Base-by-base conservation (phyloP, 2,113 vertebrate species). In the Ciconia maguari region DNA sequence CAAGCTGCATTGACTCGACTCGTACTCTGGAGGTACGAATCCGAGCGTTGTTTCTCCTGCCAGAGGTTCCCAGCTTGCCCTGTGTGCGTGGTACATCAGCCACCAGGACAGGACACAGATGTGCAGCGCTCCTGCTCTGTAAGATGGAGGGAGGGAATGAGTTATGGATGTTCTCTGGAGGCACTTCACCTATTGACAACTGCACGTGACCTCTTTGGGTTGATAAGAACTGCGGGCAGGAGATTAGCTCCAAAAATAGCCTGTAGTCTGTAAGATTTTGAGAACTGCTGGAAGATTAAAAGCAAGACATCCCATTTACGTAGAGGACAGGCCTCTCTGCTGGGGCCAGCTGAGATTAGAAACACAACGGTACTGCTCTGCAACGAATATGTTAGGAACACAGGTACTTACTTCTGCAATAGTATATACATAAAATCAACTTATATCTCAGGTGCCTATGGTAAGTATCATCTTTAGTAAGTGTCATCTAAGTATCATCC, bases 101-200 rank as follows among this genome's bases (percentile, higher is more conserved):
- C 57, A 16, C 58, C 0, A 0, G 51, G 30, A 16, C 16, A 7
- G n/a, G 49, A 72, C 10, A 2, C 1, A 2, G 30, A 4, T 17
- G n/a, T 7, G 13, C 20, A 41, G 19, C 41, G 0, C 22, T 66
- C 25, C n/a, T 8, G 34, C 41, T 34, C 11, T 29, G 11, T 55
- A 20, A 41, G 49, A 9, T 2, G 7, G 58, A 48, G 10, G 25
- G 52, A 44, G 36, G 19, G 30, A 49, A 14, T 5, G 58, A 57
- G 10, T 48, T 80, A 19, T 0, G 42, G 58, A 14, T 0, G 2
- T 21, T 89, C n/a, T 49, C 30, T 25, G 6, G 42, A 57, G n/a
- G 30, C 13, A 3, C 30, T 32, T 57, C 4, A 2, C 6, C 13
- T n/a, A 1, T 30, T 6, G 58, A 16, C 51, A n/a, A 5, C 19